phyloP scores from a whole-genome alignment of 2,113 vertebrate species.

The Patagioenas fasciata region DNA sequence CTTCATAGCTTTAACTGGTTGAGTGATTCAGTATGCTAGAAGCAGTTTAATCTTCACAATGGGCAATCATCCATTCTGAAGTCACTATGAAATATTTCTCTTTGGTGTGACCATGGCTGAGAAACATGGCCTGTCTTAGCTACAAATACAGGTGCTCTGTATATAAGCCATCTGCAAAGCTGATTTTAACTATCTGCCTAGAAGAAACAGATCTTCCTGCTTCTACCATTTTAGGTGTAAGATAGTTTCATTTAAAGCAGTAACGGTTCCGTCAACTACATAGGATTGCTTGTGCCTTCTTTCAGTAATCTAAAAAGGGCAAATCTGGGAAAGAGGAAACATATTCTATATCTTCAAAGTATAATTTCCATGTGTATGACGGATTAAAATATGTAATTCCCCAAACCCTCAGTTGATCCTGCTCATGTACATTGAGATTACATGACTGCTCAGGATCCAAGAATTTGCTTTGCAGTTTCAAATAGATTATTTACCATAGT shows the following conservation, averaged over 20 bases:
- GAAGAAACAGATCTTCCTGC: neutral
- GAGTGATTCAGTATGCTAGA: neutral
- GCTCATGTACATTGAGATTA: neutral
- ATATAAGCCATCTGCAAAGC: neutral
- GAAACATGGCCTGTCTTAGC: neutral
- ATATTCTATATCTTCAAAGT: neutral
- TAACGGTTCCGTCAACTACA: neutral
- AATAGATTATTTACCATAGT: neutral
- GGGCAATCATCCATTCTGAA: neutral
- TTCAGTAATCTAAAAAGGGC: neutral
- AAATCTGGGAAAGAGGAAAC: neutral
- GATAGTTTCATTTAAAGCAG: neutral
- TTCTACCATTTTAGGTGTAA: rapidly evolving
- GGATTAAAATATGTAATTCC: neutral
- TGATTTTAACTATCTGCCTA: neutral
- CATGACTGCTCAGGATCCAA: neutral
- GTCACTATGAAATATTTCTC: neutral
- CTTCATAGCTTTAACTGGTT: neutral
- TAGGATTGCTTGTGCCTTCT: neutral
- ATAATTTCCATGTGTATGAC: neutral
- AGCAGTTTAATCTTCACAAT: neutral
- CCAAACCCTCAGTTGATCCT: neutral
- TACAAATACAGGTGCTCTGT: neutral
- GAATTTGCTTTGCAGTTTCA: neutral
- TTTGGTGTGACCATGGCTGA: neutral